Conservation (phyloP, 2,113 vertebrate species). For the Apus apus region DNA sequence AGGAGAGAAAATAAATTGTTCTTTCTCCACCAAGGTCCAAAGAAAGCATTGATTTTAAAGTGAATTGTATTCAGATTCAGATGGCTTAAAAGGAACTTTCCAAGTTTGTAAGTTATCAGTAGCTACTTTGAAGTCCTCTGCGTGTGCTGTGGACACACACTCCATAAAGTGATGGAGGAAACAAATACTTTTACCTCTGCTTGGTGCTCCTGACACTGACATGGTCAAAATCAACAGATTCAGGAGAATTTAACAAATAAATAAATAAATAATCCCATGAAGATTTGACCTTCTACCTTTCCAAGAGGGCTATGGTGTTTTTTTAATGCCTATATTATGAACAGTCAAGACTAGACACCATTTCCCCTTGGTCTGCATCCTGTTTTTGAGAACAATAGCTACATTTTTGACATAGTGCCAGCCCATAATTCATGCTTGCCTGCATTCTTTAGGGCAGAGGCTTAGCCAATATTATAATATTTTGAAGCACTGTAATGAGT, state of each 20-base stretch:
- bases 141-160: background rate
- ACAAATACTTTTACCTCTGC: background rate
- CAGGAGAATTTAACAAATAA: background rate
- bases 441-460: background rate
- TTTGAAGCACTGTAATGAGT: background rate
- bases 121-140: background rate
- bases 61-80: background rate
- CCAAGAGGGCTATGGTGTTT: background rate
- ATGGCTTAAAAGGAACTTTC: background rate
- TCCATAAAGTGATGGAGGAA: background rate
- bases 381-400: slow-evolving; percentile 49
- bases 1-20: background rate
- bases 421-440: background rate
- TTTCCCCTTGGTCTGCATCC: slow-evolving; percentile 54
- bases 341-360: background rate
- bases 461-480: background rate
- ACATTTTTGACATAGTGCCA: slow-evolving; percentile 37
- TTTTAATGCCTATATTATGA: background rate
- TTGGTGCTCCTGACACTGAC: background rate
- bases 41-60: background rate
- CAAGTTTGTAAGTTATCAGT: background rate
- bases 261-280: background rate
- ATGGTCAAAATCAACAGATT: background rate
- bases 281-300: background rate
- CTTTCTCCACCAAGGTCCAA: background rate